Evolutionary conservation across 2,797 vertebrate species (phyloP), one percentile per base, ranked within the genome.

Genomic region (Thalassophryne amazonica): DNA sequence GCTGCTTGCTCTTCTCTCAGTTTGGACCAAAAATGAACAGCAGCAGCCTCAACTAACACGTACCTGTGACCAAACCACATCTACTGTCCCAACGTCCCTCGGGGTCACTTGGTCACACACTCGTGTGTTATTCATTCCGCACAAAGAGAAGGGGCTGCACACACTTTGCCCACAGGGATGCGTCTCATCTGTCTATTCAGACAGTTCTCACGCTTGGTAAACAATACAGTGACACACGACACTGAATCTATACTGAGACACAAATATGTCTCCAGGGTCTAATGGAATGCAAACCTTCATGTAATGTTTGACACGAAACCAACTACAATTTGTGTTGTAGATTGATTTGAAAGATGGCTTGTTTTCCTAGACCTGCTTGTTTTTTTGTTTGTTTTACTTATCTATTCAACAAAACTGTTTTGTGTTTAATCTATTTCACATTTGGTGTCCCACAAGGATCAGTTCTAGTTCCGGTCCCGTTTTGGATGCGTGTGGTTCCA

Each of bases 111-210:
- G 27, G 30, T 32, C 19, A 29, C 0, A 21, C 29, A 51, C 37
- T 22, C 30, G n/a, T n/a, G n/a, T 1, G 4, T 6, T 4, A 13
- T 19, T 31, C 58, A n/a, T n/a, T n/a, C n/a, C n/a, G 34, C 6
- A 13, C 6, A 39, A 20, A 19, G 27, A 11, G 8, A 12, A 16
- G 4, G 31, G 22, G n/a, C 6, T 14, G 22, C 24, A 46, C 55
- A 69, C 36, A 35, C 17, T 77, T 51, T 48, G 48, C 73, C 84
- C 35, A 17, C 24, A 38, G 75, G 74, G 18, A 33, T n/a, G n/a
- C 3, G 17, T 60, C 50, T 76, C 40, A 3, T 56, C 57, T 64
- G 20, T 73, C 80, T 42, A 19, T 74, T 72, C 71, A 66, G 31
- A 64, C 49, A 50, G 65, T 30, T 71, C 60, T 45, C 33, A 55